Percentiles rank a stretch among this genome's conserved stretches.
phyloP scores from a whole-genome alignment of 2,888 invertebrate species.

The Acholoe squamosa region DNA sequence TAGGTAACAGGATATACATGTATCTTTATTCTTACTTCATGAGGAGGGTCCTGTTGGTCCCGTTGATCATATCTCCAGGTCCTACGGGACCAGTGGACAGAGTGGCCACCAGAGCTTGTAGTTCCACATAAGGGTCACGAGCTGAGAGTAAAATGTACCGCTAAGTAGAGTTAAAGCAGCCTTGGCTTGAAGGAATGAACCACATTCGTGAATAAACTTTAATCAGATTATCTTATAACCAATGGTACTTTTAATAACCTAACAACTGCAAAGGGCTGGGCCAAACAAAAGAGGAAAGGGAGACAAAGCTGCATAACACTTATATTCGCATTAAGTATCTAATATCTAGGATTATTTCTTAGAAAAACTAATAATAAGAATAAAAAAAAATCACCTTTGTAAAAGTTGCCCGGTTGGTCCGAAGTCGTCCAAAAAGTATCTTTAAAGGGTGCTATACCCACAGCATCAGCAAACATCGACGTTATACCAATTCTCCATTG shows the following conservation, averaged over 20 bases:
- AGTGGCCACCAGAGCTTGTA: constrained; percentile 72
- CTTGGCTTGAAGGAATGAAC: no score
- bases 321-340: no score
- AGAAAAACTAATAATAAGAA: neutral
- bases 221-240: no score
- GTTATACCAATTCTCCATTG: constrained; percentile 77
- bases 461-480: constrained; percentile 75
- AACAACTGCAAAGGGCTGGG: no score
- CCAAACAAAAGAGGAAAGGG: no score
- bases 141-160: constrained; percentile 11
- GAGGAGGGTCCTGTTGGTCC: constrained; percentile 72
- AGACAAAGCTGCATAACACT: no score
- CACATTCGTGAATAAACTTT: no score
- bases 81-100: constrained; percentile 76
- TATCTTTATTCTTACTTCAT: constrained; percentile 71
- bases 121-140: constrained; percentile 72
- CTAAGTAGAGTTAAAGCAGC: no score
- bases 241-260: no score
- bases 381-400: constrained; percentile 67
- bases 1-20: neutral
- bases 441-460: constrained; percentile 77
- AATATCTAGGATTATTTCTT: no score
- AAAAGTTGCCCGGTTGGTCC: constrained; percentile 74
- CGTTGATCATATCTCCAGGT: constrained; percentile 74
- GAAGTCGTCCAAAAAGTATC: constrained; percentile 78